Conservation (phyloP, 2,797 vertebrate genomes). For the Galago senegalensis region DNA sequence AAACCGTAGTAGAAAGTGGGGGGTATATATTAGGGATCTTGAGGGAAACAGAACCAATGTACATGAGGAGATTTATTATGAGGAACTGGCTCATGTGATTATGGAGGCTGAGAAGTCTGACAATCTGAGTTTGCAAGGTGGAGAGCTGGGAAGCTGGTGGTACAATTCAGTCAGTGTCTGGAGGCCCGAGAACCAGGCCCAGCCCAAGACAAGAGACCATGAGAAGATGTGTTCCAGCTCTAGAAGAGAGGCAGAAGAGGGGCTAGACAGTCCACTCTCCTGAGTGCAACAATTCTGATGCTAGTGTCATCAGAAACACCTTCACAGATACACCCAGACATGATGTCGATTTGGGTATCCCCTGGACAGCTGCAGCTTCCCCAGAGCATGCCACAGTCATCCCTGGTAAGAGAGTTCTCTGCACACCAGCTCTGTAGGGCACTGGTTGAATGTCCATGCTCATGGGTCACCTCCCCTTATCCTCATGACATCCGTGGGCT, state of each 20-base stretch:
- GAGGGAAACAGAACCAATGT: not conserved
- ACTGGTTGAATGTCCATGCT: not conserved
- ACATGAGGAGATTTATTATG: not conserved
- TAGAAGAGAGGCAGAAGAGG: not conserved
- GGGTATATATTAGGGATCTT: not conserved
- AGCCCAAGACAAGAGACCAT: not conserved
- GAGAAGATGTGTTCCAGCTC: not conserved
- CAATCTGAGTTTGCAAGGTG: not conserved
- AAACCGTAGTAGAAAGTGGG: not conserved
- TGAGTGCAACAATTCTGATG: not conserved
- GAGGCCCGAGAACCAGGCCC: not conserved
- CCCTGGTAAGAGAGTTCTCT: not conserved
- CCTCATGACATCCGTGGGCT: not conserved
- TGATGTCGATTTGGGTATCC: no score
- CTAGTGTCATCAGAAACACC: not conserved
- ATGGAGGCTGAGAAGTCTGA: not conserved
- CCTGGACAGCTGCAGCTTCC: not conserved
- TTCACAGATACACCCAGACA: not conserved
- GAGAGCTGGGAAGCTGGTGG: not conserved
- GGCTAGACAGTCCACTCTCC: no score
- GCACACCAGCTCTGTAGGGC: accelerated
- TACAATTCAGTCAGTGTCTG: not conserved
- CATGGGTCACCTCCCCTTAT: not conserved
- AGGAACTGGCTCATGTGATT: not conserved
- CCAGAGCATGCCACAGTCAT: no score